Percentiles rank a stretch among this genome's conserved stretches.
Conservation (phyloP, 2,888 invertebrate genomes). For the Mallateleia sp. region DNA sequence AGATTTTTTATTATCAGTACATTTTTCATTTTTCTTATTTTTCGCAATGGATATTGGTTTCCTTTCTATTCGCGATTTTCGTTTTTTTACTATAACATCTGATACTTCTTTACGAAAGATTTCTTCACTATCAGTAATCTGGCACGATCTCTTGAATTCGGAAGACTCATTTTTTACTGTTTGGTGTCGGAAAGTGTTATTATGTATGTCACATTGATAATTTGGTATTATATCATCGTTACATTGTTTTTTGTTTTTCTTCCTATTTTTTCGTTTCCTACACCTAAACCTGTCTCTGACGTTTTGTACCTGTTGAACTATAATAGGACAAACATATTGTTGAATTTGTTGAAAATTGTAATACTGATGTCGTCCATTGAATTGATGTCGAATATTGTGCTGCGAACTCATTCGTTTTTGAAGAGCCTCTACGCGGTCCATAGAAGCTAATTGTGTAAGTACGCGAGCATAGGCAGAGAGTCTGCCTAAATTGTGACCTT, state of each 20-base stretch:
- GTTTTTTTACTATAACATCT: slow-evolving; percentile 86
- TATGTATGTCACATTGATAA: slow-evolving; percentile 81
- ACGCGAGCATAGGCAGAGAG: slow-evolving; percentile 94
- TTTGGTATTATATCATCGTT: slow-evolving; percentile 85
- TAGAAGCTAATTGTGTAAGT: slow-evolving; percentile 91
- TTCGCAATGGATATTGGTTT: slow-evolving; percentile 34
- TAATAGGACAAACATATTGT: slow-evolving; percentile 88
- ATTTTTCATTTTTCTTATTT: slow-evolving; percentile 74
- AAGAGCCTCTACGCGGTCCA: slow-evolving; percentile 90
- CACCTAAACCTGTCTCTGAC: slow-evolving; percentile 89
- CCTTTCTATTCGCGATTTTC: slow-evolving; percentile 90
- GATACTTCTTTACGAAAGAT: slow-evolving; percentile 84
- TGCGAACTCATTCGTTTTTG: slow-evolving; percentile 86
- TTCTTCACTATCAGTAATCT: slow-evolving; percentile 86
- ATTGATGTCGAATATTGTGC: slow-evolving; percentile 86
- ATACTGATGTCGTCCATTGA: slow-evolving; percentile 82
- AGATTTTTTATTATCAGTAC: slow-evolving; percentile 81
- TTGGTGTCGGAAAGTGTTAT: slow-evolving; percentile 62
- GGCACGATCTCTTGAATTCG: slow-evolving; percentile 86
- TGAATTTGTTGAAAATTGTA: slow-evolving; percentile 80
- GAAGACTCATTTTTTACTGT: slow-evolving; percentile 62
- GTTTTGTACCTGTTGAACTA: slow-evolving; percentile 85
- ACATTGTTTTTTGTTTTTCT: slow-evolving; percentile 89
- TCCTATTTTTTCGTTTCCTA: slow-evolving; percentile 90
- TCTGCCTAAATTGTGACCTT: slow-evolving; percentile 92